phyloP scores from a whole-genome alignment of 53 echinoderm and acorn worm genomes.

The Luidia sarsii region DNA sequence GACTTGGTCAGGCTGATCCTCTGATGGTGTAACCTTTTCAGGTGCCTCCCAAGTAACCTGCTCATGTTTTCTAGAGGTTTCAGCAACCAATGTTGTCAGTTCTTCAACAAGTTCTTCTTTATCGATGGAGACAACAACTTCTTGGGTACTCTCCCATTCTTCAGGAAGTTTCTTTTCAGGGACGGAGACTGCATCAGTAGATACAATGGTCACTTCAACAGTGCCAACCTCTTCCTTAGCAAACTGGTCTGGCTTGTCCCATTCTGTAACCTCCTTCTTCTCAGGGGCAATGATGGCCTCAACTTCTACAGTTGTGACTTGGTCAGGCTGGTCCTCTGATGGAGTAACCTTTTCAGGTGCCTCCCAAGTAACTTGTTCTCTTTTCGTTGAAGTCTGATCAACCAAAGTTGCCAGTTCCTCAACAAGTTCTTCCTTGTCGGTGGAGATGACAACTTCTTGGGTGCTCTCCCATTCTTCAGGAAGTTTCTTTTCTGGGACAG shows the following conservation, averaged over 20 bases:
- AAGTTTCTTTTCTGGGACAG: conserved; percentile 48
- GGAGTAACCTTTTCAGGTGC: conserved; percentile 26
- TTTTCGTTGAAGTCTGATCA: conserved; percentile 41
- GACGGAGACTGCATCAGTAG: conserved; percentile 51
- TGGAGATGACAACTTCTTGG: conserved; percentile 27
- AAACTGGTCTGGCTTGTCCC: conserved; percentile 31
- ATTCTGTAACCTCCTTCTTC: conserved; percentile 7
- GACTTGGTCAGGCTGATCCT: conserved; percentile 6
- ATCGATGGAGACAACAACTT: conserved; percentile 24
- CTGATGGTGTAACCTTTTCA: conserved; percentile 21
- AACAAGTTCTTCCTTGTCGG: conserved; percentile 41
- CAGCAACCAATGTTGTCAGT: conserved; percentile 24
- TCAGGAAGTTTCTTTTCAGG: conserved; percentile 45
- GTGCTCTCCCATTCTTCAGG: conserved; percentile 43
- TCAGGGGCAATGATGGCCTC: conserved; percentile 56
- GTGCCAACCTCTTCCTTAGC: not conserved
- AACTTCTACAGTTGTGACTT: conserved; percentile 14
- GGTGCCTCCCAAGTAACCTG: conserved; percentile 44
- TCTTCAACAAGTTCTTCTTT: conserved; percentile 50
- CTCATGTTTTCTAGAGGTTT: conserved; percentile 46
- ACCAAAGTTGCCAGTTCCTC: conserved; percentile 43
- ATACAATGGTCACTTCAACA: not conserved
- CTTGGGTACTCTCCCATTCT: conserved; percentile 41
- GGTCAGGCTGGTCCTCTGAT: conserved; percentile 2
- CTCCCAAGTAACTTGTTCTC: conserved; percentile 48